Base-by-base conservation (phyloP, 1,140 invertebrate genomes). In the Phocides pigmalion region DNA sequence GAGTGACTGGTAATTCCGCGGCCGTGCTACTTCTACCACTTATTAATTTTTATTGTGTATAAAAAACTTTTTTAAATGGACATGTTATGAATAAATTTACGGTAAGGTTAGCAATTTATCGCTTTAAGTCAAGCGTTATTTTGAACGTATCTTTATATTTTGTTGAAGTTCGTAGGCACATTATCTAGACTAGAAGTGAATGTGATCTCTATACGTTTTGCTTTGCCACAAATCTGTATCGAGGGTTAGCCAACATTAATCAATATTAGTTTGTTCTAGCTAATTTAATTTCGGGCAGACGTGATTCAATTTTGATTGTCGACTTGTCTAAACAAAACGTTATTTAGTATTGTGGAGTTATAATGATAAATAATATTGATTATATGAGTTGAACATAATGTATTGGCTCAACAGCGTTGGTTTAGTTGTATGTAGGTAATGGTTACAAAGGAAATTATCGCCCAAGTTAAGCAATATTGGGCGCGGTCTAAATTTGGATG, bases 101-200 rank as follows among this genome's bases (percentile, higher is more conserved):
- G 20, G 2, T 22, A 5, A 22, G 5, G 20, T 3, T 22, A 2
- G 2, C 2, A 28, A 28, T 1, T 28, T 28, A 22, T n/a, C n/a
- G n/a, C 32, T 35, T n/a, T 35, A 11, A 35, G 6, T 35, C n/a
- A n/a, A 8, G 4, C n/a, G 11, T 14, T 25, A 2, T 4, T 19
- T 47, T 25, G 3, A 47, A 47, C n/a, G 0, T 0, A 12, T 22
- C 4, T 8, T 25, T 47, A 47, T 12, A 17, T 3, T 47, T 47
- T n/a, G 9, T 14, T 14, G 20, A 8, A 22, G 44, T 47, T 47
- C 25, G 17, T 25, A 25, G 22, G 11, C 14, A 5, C 4, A 47
- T 47, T 47, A 47, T 25, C 44, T 47, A 35, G 32, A 47, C 19
- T 47, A 14, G 19, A 47, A 47, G 44, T 47, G 44, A 47, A 47